Evolutionary conservation across 2,797 vertebrate genomes (phyloP).

Genomic region (Lophius americanus): DNA sequence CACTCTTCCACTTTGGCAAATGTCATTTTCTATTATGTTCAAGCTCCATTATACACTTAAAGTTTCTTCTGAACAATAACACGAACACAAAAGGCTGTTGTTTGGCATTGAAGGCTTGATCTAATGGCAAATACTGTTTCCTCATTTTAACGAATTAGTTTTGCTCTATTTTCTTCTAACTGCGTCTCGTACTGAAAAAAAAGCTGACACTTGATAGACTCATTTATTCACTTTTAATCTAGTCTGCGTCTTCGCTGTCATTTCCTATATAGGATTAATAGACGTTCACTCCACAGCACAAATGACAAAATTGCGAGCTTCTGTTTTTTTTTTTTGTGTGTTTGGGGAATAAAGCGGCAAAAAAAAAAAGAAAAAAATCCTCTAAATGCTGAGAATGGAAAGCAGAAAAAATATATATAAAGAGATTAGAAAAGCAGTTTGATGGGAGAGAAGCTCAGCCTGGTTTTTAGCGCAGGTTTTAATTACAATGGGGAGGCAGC

Average conservation of each 20-base stretch:
- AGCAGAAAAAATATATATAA: neutral
- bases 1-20: no score
- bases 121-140: neutral
- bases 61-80: no score
- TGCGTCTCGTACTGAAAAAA: neutral
- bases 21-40: neutral
- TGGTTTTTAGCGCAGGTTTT: conserved; percentile 32
- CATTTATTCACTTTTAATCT: neutral
- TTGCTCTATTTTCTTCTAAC: no score
- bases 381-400: neutral
- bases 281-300: neutral
- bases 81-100: no score
- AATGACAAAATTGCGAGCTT: neutral
- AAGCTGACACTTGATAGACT: neutral
- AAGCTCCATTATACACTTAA: neutral
- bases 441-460: neutral
- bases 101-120: neutral
- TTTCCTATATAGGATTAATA: neutral
- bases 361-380: neutral
- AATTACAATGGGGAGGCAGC: conserved; percentile 74
- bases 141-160: no score
- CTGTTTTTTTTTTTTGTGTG: neutral
- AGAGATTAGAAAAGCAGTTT: neutral
- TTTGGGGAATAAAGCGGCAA: neutral
- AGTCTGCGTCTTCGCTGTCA: neutral